These are phyloP conservation scores for Pinctada fucata DNA, from an alignment of 2,888 invertebrate genomes.

Conservation along the genomic window DNA sequence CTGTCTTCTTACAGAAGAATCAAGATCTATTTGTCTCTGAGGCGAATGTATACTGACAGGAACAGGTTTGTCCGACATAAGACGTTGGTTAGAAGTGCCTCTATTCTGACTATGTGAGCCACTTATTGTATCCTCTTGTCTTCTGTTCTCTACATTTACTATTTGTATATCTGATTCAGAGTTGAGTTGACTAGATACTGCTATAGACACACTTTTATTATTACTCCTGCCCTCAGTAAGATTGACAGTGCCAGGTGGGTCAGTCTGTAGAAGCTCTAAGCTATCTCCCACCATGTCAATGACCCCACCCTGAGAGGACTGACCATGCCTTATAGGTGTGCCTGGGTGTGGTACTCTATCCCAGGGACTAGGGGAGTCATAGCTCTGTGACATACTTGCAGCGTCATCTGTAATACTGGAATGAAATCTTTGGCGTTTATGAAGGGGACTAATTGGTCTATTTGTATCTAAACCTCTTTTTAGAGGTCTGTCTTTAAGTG, in stretches of 20 bases:
- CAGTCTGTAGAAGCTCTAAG: conserved; percentile 44
- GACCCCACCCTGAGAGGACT: conserved; percentile 26
- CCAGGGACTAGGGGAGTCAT: conserved; percentile 32
- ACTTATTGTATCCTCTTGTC: background rate
- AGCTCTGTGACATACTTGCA: conserved; percentile 37
- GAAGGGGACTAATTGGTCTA: conserved; percentile 35
- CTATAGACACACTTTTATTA: conserved; percentile 41
- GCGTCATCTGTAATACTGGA: conserved; percentile 34
- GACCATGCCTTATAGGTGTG: conserved; percentile 14
- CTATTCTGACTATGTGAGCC: background rate
- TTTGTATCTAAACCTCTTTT: conserved; percentile 32
- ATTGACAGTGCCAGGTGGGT: conserved; percentile 26
- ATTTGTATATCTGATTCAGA: conserved; percentile 35
- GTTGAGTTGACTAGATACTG: conserved; percentile 40
- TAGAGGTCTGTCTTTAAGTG: conserved; percentile 32
- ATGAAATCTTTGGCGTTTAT: conserved; percentile 35
- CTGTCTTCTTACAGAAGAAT: background rate
- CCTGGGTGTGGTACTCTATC: conserved; percentile 23
- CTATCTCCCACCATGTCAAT: conserved; percentile 42
- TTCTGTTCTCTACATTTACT: conserved; percentile 28
- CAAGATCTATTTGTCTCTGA: background rate
- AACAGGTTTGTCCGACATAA: background rate
- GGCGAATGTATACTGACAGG: background rate
- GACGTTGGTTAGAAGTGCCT: background rate
- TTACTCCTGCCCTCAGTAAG: conserved; percentile 22